phyloP scores from a whole-genome alignment of 23 tunicate genomes.

The Trididemnum clinides region DNA sequence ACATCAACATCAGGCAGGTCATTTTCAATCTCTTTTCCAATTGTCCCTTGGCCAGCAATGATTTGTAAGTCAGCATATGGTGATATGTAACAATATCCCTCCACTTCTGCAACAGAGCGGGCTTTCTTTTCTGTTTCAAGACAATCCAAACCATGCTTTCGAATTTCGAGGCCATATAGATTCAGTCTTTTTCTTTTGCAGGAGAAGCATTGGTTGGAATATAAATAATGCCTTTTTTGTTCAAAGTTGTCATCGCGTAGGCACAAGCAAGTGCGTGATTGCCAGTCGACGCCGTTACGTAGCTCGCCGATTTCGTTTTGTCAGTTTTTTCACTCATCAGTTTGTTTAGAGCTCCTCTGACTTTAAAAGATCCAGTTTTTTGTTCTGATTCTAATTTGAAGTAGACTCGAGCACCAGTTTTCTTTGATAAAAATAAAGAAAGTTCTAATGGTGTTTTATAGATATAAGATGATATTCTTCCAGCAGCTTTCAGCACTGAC shows the following conservation, averaged over 20 bases:
- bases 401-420: slow-evolving; percentile 43
- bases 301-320: background rate
- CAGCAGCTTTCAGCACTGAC: slow-evolving; percentile 26
- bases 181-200: slow-evolving; percentile 48
- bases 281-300: slow-evolving; percentile 85
- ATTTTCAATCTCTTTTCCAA: slow-evolving; percentile 66
- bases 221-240: slow-evolving; percentile 56
- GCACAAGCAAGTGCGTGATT: slow-evolving; percentile 91
- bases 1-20: slow-evolving; percentile 74
- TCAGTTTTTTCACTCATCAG: slow-evolving; percentile 9
- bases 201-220: slow-evolving; percentile 56
- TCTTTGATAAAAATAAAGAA: slow-evolving; percentile 30
- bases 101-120: slow-evolving; percentile 36
- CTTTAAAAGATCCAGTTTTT: slow-evolving; percentile 85
- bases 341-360: slow-evolving; percentile 83
- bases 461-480: slow-evolving; percentile 36
- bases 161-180: slow-evolving; percentile 45
- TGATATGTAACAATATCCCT: slow-evolving; percentile 53
- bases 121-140: slow-evolving; percentile 76
- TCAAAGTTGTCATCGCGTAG: slow-evolving; percentile 38
- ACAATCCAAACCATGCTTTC: slow-evolving; percentile 71
- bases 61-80: slow-evolving; percentile 88
- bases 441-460: slow-evolving; percentile 47
- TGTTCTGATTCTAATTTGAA: slow-evolving; percentile 81
- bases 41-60: slow-evolving; percentile 88